Conservation (phyloP, 2,888 invertebrate species). For the Microctonus hyperodae region DNA sequence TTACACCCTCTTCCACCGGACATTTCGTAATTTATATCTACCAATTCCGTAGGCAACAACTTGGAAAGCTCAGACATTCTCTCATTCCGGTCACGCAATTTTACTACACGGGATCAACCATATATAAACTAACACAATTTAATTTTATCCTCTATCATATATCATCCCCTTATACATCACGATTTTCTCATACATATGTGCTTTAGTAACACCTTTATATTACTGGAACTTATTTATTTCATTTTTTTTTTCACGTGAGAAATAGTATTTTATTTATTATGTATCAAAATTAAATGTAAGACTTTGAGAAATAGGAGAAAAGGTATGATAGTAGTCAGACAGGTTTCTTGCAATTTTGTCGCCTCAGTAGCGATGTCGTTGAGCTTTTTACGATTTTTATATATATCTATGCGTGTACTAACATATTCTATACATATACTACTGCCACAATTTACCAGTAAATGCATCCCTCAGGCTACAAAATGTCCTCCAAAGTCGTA, state of each 20-base stretch:
- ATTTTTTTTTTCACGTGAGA: background rate
- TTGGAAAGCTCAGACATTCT: slow-evolving; percentile 2
- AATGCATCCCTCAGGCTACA: background rate
- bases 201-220: background rate
- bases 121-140: slow-evolving; percentile 2
- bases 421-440: background rate
- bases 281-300: background rate
- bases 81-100: slow-evolving; percentile 16
- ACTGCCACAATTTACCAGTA: background rate
- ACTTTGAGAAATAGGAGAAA: background rate
- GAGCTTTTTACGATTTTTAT: background rate
- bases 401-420: background rate
- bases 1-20: background rate
- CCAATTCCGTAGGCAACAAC: slow-evolving; percentile 10
- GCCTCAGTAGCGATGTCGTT: background rate
- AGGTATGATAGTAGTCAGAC: background rate
- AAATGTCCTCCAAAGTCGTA: background rate
- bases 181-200: background rate
- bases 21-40: background rate
- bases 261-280: background rate
- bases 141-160: slow-evolving; percentile 1
- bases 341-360: background rate
- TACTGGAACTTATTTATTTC: background rate
- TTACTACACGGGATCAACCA: background rate
- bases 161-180: background rate